Conservation (phyloP, 1,140 invertebrate species). For the Mylabris phalerata region DNA sequence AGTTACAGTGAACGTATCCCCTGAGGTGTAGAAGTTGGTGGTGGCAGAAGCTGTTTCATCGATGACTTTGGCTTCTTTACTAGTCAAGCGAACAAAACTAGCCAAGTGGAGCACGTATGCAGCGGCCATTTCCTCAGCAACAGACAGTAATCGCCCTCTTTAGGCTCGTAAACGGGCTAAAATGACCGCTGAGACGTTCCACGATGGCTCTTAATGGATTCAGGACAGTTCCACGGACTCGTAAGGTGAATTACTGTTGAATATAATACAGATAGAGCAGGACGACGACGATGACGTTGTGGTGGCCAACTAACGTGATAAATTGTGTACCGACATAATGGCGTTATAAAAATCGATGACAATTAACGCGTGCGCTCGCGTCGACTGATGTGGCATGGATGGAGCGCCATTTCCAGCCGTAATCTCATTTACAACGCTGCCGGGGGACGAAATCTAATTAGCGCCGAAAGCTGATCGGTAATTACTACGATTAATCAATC, state of each 20-base stretch:
- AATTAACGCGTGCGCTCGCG: conserved; percentile 40
- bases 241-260: background rate
- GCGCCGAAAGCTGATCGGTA: conserved; percentile 43
- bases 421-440: conserved; percentile 40
- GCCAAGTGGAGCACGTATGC: conserved; percentile 32
- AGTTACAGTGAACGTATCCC: background rate
- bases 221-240: conserved; percentile 15
- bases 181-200: conserved; percentile 37
- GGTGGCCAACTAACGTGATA: conserved; percentile 31
- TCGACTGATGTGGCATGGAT: conserved; percentile 32
- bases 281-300: background rate
- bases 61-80: conserved; percentile 12
- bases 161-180: conserved; percentile 41
- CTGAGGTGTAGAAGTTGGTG: conserved; percentile 10
- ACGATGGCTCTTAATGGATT: conserved; percentile 37
- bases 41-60: too few species aligned
- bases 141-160: conserved; percentile 43
- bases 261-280: background rate
- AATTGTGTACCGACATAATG: conserved; percentile 40
- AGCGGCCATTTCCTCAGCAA: conserved; percentile 37
- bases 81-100: conserved; percentile 29
- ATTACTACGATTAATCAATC: conserved; percentile 43
- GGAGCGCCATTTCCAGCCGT: conserved; percentile 38
- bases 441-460: conserved; percentile 43
- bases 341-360: conserved; percentile 42